Evolutionary conservation across 2,113 vertebrate genomes (phyloP), one percentile per base, ranked within the genome.

Genomic region (Procavia capensis): DNA sequence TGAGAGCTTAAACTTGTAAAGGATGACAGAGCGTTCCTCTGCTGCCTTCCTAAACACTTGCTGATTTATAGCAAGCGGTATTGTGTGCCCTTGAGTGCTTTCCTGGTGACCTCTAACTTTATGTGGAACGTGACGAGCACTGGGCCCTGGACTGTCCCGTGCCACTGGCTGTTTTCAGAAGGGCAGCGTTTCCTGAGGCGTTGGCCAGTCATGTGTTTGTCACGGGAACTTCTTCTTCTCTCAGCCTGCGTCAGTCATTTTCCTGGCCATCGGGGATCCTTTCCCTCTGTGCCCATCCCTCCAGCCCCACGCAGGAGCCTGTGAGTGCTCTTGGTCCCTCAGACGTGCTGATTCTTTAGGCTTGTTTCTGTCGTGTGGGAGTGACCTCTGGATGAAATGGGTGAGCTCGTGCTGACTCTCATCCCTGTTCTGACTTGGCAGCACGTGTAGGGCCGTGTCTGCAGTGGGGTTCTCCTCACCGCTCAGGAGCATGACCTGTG

Each of bases 51-150:
- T 24, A 59, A 34, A 24, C 63, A 19, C 41, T 2, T 31, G 8
- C 11, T 50, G 41, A 39, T 43, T 4, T n/a, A 20, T 9, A n/a
- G 4, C 6, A 0, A 27, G 45, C 24, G 43, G 1, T 4, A 0
- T 14, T n/a, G 27, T 47, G 78, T 43, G 45, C n/a, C 36, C 36
- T 6, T 9, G 2, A 0, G 1, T 34, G 36, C 45, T 83, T 36
- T 47, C 83, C 9, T 5, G 27, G 57, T 25, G 74, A 59, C 57
- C 50, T 6, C 4, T 59, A 57, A 19, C 54, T 59, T 59, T 22
- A 7, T 22, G 57, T 59, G 7, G 4, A 59, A 24, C 57, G 9
- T 59, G 6, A 59, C 6, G 17, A 57, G 22, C 57, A 59, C 57
- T 17, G 54, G 3, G 25, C 31, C 25, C 59, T 68, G 0, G 75